Percentiles rank a stretch among this genome's conserved stretches.
Evolutionary conservation across 2,113 vertebrate species (phyloP).

Genomic region (Onychorhynchus coronatus): DNA sequence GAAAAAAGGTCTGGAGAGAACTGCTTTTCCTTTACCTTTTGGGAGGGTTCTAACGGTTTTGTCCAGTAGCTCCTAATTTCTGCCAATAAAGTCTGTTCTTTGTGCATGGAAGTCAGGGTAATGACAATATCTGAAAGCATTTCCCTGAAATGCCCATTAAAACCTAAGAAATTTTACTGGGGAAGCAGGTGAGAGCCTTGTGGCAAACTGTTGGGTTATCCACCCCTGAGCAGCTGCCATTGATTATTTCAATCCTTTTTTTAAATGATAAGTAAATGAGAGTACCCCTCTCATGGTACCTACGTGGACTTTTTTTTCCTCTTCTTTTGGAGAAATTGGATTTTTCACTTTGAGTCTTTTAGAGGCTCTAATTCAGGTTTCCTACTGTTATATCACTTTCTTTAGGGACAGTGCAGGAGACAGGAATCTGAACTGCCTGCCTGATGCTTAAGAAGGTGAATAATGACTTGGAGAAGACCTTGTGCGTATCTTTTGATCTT

Average conservation of each 20-base stretch:
- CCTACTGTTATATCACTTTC: background rate
- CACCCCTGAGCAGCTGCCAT: background rate
- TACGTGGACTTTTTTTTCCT: fast-evolving
- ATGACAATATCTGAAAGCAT: background rate
- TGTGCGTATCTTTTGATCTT: slow-evolving; percentile 35
- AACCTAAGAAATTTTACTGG: background rate
- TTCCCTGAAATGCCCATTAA: background rate
- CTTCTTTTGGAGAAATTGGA: background rate
- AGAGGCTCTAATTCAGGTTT: background rate
- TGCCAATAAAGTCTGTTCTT: background rate
- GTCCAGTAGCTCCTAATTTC: background rate
- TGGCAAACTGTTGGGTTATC: background rate
- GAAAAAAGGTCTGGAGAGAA: background rate
- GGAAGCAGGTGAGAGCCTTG: background rate
- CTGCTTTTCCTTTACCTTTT: background rate
- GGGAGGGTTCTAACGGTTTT: background rate
- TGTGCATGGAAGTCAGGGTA: background rate
- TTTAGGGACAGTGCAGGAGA: background rate
- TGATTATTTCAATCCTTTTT: background rate
- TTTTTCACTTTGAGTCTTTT: background rate
- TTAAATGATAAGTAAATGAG: background rate
- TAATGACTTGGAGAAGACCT: slow-evolving; percentile 56
- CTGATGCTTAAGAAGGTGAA: slow-evolving; percentile 41
- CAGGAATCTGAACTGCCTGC: slow-evolving; percentile 3
- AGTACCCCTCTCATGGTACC: background rate